Base-by-base conservation (phyloP, 2,888 invertebrate species). In the Orthosia gothica region DNA sequence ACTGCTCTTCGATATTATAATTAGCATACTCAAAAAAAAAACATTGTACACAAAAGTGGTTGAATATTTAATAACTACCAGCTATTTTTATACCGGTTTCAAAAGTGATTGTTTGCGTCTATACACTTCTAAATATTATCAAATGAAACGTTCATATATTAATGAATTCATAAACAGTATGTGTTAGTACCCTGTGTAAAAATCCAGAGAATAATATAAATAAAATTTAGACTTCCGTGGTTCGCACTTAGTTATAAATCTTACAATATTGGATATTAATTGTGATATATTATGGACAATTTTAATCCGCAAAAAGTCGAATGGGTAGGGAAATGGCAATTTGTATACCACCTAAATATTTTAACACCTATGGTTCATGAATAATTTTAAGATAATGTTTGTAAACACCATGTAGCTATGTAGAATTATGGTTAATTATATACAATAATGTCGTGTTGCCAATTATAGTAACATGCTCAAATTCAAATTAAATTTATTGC, bases 321-420 rank as follows among this genome's bases (percentile, higher is more conserved):
- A 50, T 50, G 3, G 4, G 2, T 15, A 15, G 15, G 5, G 20
- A 40, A 3, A 20, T 13, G 20, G 13, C 26, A 49, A 32, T 16
- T 4, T 26, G 4, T 49, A 18, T 49, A 0, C 4, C 15, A 23
- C 20, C 26, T 13, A 40, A 40, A 18, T 64, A 52, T n/a, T 18
- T 26, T 7, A 54, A 45, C 18, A 13, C 7, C 45, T 32, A 16
- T 18, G 5, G 1, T 7, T 26, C 18, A 55, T 73, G n/a, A 72
- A 50, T 63, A 72, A 50, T 63, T 50, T 73, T 50, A 23, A 73
- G 3, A 50, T 2, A 26, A 7, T 52, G 0, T 52, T 52, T 65
- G n/a, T 49, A 49, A 62, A 57, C 5, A 49, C n/a, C 16, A 16
- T 49, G 16, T 55, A 16, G 0, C 11, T 40, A 18, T 18, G 16